Evolutionary conservation across 2,888 invertebrate species (phyloP), one percentile per base, ranked within the genome.

Genomic region (Eucera pruinosa): DNA sequence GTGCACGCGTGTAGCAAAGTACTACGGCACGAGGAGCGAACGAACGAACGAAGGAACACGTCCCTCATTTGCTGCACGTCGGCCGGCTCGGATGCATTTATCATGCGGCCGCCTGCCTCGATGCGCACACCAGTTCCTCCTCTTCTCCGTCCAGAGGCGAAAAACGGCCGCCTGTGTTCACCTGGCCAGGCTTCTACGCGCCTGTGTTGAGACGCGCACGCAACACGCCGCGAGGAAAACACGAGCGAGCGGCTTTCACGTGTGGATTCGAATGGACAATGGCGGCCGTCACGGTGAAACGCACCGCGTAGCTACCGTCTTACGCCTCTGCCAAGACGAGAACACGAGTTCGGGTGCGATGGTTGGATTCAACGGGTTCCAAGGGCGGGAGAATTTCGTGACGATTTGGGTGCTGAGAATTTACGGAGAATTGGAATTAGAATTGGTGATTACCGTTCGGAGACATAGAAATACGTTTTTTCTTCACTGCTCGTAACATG

Each of bases 231-330:
- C 39, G 62, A 62, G 67, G 67, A 67, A 68, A 67, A 61, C 61
- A 61, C 65, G 66, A 65, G 80, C 70, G 48, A 9, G 5, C 18
- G 20, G 81, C 74, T 68, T 80, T 78, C 78, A 78, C 84, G 82
- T 78, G 82, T 74, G 60, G 57, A 60, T 43, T 41, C 58, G 61
- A 47, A 45, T 71, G 79, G 78, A 88, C 89, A 89, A 89, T 89
- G 89, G 83, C 85, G 83, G 81, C 83, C 86, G 89, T 87, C 88
- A 88, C 87, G 88, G 75, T 88, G 85, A 87, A 87, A 84, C 69
- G 82, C 82, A 75, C 74, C 45, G 50, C 15, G 76, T 41, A 36
- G 86, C 88, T 85, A 87, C 88, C 82, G 88, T 87, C 83, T 88
- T 88, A 86, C 88, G 82, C 86, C 47, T 73, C 70, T 54, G 55